Percentiles rank a stretch among this genome's conserved stretches.
Conservation (phyloP, 2,797 vertebrate genomes). For the Chaetophractus vellerosus region DNA sequence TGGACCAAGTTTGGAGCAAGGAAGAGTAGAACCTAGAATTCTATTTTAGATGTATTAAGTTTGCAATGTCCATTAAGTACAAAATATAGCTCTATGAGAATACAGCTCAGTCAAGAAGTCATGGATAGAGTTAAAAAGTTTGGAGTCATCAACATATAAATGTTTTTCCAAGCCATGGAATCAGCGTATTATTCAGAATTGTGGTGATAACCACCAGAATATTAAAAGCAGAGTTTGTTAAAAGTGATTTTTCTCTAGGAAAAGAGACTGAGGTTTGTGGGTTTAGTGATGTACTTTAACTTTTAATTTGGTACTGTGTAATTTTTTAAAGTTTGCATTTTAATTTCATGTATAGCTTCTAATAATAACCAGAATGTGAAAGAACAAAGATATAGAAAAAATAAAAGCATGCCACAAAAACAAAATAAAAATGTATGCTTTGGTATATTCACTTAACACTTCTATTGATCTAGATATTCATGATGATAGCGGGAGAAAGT, state of each 20-base stretch:
- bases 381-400: neutral
- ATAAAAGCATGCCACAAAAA: neutral
- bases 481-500: neutral
- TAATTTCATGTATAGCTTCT: neutral
- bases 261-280: neutral
- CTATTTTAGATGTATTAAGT: slow-evolving; percentile 14
- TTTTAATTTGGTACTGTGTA: slow-evolving; percentile 10
- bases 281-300: neutral
- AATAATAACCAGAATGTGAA: slow-evolving; percentile 8
- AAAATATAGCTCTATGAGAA: neutral
- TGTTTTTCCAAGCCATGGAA: neutral
- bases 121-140: neutral
- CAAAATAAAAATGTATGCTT: neutral
- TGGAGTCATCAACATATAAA: neutral
- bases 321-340: slow-evolving; percentile 43
- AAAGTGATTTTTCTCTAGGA: neutral
- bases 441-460: neutral
- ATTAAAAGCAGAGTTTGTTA: slow-evolving; percentile 52
- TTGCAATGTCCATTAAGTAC: neutral
- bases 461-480: neutral
- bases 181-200: slow-evolving; percentile 10
- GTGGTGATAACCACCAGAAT: neutral
- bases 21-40: neutral
- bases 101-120: neutral
- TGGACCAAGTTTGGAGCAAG: neutral